Base-by-base conservation (phyloP, 2,113 vertebrate genomes). In the Parotia lawesii region DNA sequence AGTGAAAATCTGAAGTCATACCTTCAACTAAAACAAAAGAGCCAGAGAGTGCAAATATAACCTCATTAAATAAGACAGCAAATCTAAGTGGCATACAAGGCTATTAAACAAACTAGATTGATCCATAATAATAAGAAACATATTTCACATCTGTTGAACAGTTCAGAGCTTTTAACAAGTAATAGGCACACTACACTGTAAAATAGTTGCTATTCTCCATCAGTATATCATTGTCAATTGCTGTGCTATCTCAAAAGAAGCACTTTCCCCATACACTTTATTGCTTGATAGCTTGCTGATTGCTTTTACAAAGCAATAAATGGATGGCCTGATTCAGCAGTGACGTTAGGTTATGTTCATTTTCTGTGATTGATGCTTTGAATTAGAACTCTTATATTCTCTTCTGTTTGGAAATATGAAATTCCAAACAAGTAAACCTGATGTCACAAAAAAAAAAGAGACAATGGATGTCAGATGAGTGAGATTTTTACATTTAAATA, bases 261-360 rank as follows among this genome's bases (percentile, higher is more conserved):
- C 97, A 97, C 97, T 98, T 98, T 97, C 84, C 97, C 97, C 96
- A 95, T 97, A 94, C 94, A 93, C 94, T 98, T 98, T 98, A 98
- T 97, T 98, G 98, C 97, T 97, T 97, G 98, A 98, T 98, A 97
- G 97, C 97, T 97, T 97, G 97, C 96, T 98, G 98, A 98, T 98
- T 98, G 98, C 98, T 98, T 98, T 98, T 97, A 97, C 97, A 98
- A 97, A 97, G 97, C 97, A 96, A 97, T 98, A 98, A 97, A 98
- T 98, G 98, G 97, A 97, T 98, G 97, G 96, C 92, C 97, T 96
- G 97, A 98, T 98, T 97, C 97, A 97, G 95, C 95, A 94, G 80
- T 97, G 98, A 97, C 96, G 97, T 97, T 97, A 96, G 97, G 97
- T 97, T 97, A 94, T 96, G 96, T 97, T 98, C 97, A 97, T 97